Percentiles rank a stretch among this genome's conserved stretches.
Conservation (phyloP, 2,797 vertebrate genomes). For the Erethizon dorsatum region DNA sequence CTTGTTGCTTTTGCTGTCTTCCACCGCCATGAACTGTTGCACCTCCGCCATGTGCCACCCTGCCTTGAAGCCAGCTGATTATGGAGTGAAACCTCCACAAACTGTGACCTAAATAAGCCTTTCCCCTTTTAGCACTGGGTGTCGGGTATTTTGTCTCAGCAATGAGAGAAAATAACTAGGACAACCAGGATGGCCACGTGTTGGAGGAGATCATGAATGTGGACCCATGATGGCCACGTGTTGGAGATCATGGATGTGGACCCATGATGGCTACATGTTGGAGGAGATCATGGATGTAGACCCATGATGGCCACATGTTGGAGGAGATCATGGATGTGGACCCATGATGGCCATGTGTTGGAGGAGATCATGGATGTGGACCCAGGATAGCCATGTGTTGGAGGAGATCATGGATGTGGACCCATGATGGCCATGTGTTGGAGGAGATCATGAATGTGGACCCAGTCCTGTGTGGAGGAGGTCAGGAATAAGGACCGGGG, state of each 20-base stretch:
- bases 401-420: neutral
- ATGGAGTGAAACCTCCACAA: neutral
- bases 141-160: neutral
- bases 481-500: neutral
- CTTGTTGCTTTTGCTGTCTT: neutral
- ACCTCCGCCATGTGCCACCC: neutral
- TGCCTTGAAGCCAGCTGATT: neutral
- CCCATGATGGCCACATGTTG: no score
- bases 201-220: neutral
- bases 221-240: no score
- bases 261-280: no score
- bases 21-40: neutral
- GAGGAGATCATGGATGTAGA: neutral
- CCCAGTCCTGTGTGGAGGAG: neutral
- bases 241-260: neutral
- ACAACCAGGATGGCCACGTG: neutral
- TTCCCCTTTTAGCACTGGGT: neutral
- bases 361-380: neutral
- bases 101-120: neutral
- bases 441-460: neutral
- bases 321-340: neutral
- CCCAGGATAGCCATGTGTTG: neutral
- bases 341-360: neutral
- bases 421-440: neutral
- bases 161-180: neutral